Evolutionary conservation across 2,888 invertebrate genomes (phyloP).

Genomic region (Eupithecia insigniata): DNA sequence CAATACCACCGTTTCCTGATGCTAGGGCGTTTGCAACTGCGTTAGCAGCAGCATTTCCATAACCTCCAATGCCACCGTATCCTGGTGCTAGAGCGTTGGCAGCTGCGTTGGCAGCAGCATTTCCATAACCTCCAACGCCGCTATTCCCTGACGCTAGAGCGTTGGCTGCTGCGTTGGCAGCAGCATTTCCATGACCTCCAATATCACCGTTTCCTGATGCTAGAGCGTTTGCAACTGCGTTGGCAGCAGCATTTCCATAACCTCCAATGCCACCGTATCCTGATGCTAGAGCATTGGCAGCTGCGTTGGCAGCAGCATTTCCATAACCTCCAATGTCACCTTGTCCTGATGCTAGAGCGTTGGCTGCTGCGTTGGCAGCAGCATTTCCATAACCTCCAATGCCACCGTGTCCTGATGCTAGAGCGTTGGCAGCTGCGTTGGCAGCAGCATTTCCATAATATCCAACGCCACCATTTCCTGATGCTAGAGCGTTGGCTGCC

Average conservation of each 20-base stretch:
- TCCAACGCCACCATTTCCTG: not conserved
- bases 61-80: not conserved
- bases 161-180: not conserved
- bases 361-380: not conserved
- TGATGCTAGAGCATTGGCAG: not conserved
- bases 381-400: not conserved
- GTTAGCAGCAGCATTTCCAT: not conserved
- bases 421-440: conserved; percentile 14
- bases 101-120: not conserved
- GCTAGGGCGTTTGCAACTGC: not conserved
- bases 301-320: not conserved
- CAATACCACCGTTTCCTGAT: not conserved
- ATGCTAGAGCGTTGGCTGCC: not conserved
- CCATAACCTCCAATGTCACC: not conserved
- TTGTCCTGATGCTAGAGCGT: not conserved
- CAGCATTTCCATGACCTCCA: not conserved
- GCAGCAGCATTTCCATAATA: not conserved
- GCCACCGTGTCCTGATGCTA: not conserved
- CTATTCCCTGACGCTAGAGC: not conserved
- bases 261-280: not conserved
- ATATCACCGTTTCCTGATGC: not conserved
- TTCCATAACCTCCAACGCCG: not conserved
- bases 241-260: not conserved
- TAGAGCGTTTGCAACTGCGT: not conserved
- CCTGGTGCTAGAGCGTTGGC: not conserved